Conservation (phyloP, 2,888 invertebrate genomes). For the Netelia virgata region DNA sequence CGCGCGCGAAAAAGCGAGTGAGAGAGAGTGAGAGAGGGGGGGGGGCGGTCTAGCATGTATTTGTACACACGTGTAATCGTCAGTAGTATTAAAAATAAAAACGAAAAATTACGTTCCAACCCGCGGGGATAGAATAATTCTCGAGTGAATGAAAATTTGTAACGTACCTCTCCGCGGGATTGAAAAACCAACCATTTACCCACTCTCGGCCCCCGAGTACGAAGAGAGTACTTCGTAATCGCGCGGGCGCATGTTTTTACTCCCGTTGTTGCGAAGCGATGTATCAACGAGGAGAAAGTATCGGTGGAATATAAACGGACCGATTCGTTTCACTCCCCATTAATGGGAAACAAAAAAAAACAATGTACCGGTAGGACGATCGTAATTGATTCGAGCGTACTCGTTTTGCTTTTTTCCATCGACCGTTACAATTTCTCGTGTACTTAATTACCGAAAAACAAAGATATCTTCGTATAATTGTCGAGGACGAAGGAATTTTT, state of each 20-base stretch:
- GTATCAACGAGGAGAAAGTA: background rate
- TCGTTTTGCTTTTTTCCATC: background rate
- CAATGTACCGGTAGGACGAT: background rate
- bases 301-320: background rate
- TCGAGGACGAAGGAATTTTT: too few species aligned
- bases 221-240: too few species aligned
- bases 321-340: background rate
- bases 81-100: background rate
- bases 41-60: background rate
- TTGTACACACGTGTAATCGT: slow-evolving; percentile 11
- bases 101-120: background rate
- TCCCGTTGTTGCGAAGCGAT: too few species aligned
- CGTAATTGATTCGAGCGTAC: background rate
- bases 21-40: too few species aligned
- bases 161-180: background rate
- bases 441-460: background rate
- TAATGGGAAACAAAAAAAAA: background rate
- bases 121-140: slow-evolving; percentile 18
- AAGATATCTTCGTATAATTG: background rate
- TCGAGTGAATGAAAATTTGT: slow-evolving; percentile 1
- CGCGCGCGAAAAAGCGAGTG: too few species aligned
- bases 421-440: background rate
- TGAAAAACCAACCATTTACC: background rate
- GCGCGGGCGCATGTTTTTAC: too few species aligned
- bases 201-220: too few species aligned